Evolutionary conservation across 1,140 invertebrate genomes (phyloP).

Genomic region (Drosophila arizonae): DNA sequence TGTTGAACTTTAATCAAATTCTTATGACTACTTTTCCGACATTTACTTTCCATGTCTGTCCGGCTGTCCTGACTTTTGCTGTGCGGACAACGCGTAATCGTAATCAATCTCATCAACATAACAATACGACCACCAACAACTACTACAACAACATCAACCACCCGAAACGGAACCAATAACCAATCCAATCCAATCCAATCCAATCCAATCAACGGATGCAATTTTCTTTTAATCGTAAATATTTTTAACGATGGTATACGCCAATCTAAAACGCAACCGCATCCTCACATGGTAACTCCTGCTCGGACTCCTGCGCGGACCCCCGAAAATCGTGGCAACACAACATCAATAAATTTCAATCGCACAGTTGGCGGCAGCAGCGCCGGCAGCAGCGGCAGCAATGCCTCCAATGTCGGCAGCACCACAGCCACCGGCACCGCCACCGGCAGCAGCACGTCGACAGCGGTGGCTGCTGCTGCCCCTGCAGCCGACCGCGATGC

Average conservation of each 20-base stretch:
- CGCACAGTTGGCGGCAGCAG: constrained; percentile 75
- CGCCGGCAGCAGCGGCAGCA: constrained; percentile 73
- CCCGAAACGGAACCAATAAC: constrained; percentile 15
- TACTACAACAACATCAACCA: too few species aligned
- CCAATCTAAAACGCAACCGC: constrained; percentile 67
- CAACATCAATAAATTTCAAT: constrained; percentile 79
- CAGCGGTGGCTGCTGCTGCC: constrained; percentile 55
- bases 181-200: constrained; percentile 62
- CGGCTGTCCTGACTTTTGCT: constrained; percentile 43
- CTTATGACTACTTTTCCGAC: constrained; percentile 65
- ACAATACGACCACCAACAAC: constrained; percentile 49
- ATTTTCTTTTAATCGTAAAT: constrained; percentile 81
- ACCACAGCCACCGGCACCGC: constrained; percentile 60
- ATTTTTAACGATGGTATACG: constrained; percentile 73
- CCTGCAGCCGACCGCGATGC: constrained; percentile 28
- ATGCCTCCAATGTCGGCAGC: constrained; percentile 70
- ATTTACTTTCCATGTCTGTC: constrained; percentile 64
- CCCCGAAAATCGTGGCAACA: constrained; percentile 28
- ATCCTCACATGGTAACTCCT: constrained; percentile 30
- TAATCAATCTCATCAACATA: constrained; percentile 78
- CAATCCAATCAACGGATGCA: constrained; percentile 80
- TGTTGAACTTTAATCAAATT: constrained; percentile 78
- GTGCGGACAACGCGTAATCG: constrained; percentile 57
- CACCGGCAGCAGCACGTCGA: constrained; percentile 66
- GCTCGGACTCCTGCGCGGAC: constrained; percentile 16